phyloP scores from a whole-genome alignment of 2,888 invertebrate genomes.

The Cactoblastis cactorum region DNA sequence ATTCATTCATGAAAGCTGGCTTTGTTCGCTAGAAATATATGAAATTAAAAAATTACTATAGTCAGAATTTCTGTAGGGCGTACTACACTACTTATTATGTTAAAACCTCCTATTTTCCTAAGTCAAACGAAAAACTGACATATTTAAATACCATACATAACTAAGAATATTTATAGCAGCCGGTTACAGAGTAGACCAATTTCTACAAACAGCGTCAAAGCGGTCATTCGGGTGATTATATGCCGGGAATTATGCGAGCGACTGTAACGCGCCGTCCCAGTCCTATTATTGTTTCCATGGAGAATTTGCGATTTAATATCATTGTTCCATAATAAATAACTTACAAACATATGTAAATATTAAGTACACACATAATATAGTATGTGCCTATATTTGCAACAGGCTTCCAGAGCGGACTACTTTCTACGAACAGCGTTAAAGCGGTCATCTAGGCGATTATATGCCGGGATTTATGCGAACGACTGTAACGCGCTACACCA shows the following conservation, averaged over 20 bases:
- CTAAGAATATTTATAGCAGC: neutral
- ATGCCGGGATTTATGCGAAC: neutral
- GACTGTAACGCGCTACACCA: neutral
- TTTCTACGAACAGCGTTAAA: neutral
- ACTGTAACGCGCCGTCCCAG: neutral
- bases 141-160: too few relatives aligned
- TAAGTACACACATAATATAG: too few relatives aligned
- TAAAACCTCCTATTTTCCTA: too few relatives aligned
- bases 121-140: too few relatives aligned
- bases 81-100: too few relatives aligned
- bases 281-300: neutral
- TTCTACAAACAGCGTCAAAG: slow-evolving; percentile 1
- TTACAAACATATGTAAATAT: too few relatives aligned
- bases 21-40: too few relatives aligned
- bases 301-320: neutral
- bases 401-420: neutral
- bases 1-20: too few relatives aligned
- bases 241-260: neutral
- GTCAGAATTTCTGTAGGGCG: too few relatives aligned
- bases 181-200: neutral
- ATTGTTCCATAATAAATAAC: too few relatives aligned
- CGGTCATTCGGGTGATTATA: neutral
- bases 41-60: too few relatives aligned
- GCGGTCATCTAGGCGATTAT: neutral
- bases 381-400: too few relatives aligned